A percentile compares a stretch with the other conserved stretches of the same genome.
Evolutionary conservation across 1,140 invertebrate genomes (phyloP).

Genomic region (Achatina immaculata): DNA sequence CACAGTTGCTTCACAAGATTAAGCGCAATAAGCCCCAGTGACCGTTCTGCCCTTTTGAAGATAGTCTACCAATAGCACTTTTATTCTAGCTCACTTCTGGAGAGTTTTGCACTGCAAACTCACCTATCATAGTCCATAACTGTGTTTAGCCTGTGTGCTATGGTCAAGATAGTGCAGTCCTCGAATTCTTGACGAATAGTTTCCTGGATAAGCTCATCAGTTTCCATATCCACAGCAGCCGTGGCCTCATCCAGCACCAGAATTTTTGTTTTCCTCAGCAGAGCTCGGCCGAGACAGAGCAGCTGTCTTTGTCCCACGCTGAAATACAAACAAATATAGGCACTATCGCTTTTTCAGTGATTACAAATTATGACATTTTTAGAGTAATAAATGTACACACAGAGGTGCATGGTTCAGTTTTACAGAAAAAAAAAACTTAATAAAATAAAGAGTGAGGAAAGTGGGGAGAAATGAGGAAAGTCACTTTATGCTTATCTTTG

Average conservation of each 20-base stretch:
- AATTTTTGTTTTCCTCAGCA: conserved; percentile 33
- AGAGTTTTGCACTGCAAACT: no score
- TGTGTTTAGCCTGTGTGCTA: conserved; percentile 75
- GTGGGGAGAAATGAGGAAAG: neutral
- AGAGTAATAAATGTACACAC: neutral
- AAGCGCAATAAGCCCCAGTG: no score
- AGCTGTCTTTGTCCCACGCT: conserved; percentile 39
- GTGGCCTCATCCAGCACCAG: conserved; percentile 35
- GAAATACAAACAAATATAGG: neutral
- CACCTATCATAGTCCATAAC: conserved; percentile 79
- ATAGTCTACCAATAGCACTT: no score
- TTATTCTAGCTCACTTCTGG: no score
- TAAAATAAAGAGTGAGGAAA: neutral
- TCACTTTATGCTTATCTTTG: neutral
- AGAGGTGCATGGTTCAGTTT: no score
- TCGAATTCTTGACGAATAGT: conserved; percentile 82
- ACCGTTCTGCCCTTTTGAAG: no score
- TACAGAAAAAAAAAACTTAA: neutral
- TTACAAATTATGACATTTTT: neutral
- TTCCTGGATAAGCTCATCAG: conserved; percentile 75
- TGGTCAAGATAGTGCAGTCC: conserved; percentile 84
- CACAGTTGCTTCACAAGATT: no score
- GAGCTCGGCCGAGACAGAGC: conserved; percentile 26
- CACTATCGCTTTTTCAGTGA: no score
- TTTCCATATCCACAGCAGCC: conserved; percentile 38